phyloP scores from a whole-genome alignment of 2,888 invertebrate genomes.

The Oscheius sp. region DNA sequence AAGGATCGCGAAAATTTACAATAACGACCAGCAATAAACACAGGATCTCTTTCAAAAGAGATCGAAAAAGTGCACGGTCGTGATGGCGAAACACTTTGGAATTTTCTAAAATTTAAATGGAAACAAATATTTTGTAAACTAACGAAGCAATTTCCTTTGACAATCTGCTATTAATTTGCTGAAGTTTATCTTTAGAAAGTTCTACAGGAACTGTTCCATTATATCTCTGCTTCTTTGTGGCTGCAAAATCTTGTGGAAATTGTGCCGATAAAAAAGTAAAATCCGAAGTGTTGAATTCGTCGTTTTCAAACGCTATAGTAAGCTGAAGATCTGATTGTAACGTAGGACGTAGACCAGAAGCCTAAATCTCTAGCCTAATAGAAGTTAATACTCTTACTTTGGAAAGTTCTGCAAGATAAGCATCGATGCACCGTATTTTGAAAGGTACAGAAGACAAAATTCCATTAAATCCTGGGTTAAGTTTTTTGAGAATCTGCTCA shows the following conservation, averaged over 20 bases:
- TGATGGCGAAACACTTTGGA: conserved; percentile 56
- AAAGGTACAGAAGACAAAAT: conserved; percentile 57
- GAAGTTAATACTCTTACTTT: conserved; percentile 37
- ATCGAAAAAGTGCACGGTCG: conserved; percentile 54
- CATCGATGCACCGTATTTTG: conserved; percentile 61
- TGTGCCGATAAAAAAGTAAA: conserved; percentile 54
- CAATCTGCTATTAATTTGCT: conserved; percentile 45
- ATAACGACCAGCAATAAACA: conserved; percentile 78
- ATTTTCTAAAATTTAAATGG: conserved; percentile 44
- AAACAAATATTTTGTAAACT: not conserved
- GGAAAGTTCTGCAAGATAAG: conserved; percentile 49
- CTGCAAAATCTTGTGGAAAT: conserved; percentile 60
- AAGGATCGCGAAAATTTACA: conserved; percentile 85
- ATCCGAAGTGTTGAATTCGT: conserved; percentile 63
- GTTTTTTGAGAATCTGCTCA: conserved; percentile 43
- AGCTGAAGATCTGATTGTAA: conserved; percentile 66
- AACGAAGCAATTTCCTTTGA: conserved; percentile 41
- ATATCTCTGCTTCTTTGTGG: conserved; percentile 5
- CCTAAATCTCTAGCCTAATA: conserved; percentile 43
- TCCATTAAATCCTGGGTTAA: conserved; percentile 57
- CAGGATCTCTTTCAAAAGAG: conserved; percentile 63
- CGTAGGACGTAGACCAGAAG: conserved; percentile 65
- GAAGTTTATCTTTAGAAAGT: conserved; percentile 49
- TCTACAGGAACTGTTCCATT: conserved; percentile 27
- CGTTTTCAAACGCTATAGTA: conserved; percentile 67